Base-by-base conservation (phyloP, 2,888 invertebrate species). In the Drosophila subsilvestris region DNA sequence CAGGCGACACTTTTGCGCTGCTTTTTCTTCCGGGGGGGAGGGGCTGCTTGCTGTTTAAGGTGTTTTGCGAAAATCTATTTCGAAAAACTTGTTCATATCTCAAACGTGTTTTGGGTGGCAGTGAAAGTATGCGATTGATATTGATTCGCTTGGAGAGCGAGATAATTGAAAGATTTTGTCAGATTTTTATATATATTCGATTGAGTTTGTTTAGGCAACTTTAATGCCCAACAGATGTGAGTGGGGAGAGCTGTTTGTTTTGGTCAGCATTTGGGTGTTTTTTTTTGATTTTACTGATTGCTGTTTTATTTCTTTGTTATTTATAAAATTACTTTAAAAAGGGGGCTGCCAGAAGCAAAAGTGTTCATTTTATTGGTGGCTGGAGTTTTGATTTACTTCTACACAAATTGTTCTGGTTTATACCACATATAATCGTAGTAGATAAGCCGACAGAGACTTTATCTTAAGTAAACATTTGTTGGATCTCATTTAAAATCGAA, bases 1-100 rank as follows among this genome's bases (percentile, higher is more conserved):
- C 18, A 25, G 48, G 9, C 67, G 32, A 43, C 67, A 66, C 67
- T 66, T 66, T 55, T 14, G 68, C 32, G 25, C 10, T 44, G n/a
- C 25, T 57, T 37, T 37, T 45, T 45, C 17, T 50, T 47, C 44
- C 27, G 50, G 27, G 8, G 6, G 27, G 27, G 7, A 27, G 27
- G 14, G 37, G 32, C 48, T 17, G 48, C 43, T 25, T 1, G 14
- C 49, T 48, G 57, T 49, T 56, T 68, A 56, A 66, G 56, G 66
- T 49, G 67, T 67, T 67, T 68, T 56, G 14, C 14, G 22, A 56
- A 54, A 67, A 66, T 66, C 66, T 57, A 56, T 66, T 66, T 32
- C 37, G 7, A 7, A 49, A 66, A 66, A 66, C 47, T 66, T 66
- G 68, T 43, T 49, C 68, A 66, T 66, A 14, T 37, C n/a, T 37